Percentiles rank a stretch among this genome's conserved stretches.
These are phyloP conservation scores for Noctua comes DNA, from an alignment of 2,888 invertebrate species.

Conservation along the genomic window DNA sequence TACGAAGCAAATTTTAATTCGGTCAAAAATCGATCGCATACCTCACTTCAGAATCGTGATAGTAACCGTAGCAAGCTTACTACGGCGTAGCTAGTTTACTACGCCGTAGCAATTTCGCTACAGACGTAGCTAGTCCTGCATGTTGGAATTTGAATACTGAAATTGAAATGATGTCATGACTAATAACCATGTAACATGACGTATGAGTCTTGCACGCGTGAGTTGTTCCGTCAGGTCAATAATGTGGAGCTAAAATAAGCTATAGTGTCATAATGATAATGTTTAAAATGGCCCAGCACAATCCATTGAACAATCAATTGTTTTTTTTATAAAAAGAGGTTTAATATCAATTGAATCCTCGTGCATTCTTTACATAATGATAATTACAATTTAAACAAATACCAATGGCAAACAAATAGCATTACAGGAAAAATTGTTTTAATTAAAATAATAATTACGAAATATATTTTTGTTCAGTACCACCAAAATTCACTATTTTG, in stretches of 20 bases:
- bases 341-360: not conserved
- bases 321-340: not conserved
- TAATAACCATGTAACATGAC: constrained; percentile 25
- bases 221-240: constrained; percentile 9
- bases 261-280: not conserved
- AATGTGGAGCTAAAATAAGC: not conserved
- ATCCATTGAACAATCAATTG: not conserved
- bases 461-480: not conserved
- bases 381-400: not conserved
- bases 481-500: not conserved
- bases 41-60: constrained; percentile 26
- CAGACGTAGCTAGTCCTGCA: constrained; percentile 22
- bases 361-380: not conserved
- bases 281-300: not conserved
- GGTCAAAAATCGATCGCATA: constrained; percentile 29
- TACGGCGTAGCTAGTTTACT: constrained; percentile 20
- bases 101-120: constrained; percentile 49
- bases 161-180: constrained; percentile 53
- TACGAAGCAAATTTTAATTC: constrained; percentile 12
- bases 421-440: not conserved
- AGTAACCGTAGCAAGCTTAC: constrained; percentile 36
- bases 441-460: not conserved
- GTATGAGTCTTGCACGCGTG: constrained; percentile 1
- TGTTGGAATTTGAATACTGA: constrained; percentile 57
- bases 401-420: not conserved